phyloP scores from a whole-genome alignment of 2,888 invertebrate species.

The Calameuta filiformis region DNA sequence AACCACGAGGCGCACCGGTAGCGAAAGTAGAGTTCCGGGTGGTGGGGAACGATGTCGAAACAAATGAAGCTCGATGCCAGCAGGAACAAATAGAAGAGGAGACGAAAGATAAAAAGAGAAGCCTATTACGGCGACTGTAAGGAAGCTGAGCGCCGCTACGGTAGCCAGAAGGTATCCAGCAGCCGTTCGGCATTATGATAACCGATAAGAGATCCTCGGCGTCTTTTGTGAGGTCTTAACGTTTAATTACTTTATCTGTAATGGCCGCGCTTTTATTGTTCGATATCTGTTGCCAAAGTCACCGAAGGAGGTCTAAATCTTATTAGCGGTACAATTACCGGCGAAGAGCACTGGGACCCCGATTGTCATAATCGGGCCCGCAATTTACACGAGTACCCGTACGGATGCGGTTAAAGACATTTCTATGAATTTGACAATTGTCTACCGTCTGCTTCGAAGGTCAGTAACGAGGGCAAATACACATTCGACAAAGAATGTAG shows the following conservation, averaged over 20 bases:
- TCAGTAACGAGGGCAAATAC: neutral
- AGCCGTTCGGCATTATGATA: conserved; percentile 18
- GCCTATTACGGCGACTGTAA: neutral
- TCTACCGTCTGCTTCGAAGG: neutral
- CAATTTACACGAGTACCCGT: neutral
- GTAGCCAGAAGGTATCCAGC: conserved; percentile 18
- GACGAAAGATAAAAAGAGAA: conserved; percentile 6
- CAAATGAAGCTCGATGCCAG: conserved; percentile 15
- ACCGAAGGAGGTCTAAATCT: conserved; percentile 22
- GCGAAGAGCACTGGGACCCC: neutral
- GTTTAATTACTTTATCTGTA: conserved; percentile 37
- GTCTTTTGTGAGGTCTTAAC: conserved; percentile 16
- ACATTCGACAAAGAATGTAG: neutral
- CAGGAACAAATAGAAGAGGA: conserved; percentile 4
- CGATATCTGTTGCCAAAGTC: neutral
- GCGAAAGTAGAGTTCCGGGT: neutral
- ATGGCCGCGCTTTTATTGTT: conserved; percentile 24
- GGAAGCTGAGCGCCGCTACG: conserved; percentile 5
- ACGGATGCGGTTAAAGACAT: neutral
- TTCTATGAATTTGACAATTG: neutral
- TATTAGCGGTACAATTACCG: conserved; percentile 24
- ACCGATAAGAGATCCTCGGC: conserved; percentile 19
- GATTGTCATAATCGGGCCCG: neutral
- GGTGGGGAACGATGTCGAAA: conserved; percentile 7
- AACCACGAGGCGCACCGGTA: neutral